A percentile compares a stretch with the other conserved stretches of the same genome.
Evolutionary conservation across 1,140 invertebrate species (phyloP).

Genomic region (Temnothorax nylanderi): DNA sequence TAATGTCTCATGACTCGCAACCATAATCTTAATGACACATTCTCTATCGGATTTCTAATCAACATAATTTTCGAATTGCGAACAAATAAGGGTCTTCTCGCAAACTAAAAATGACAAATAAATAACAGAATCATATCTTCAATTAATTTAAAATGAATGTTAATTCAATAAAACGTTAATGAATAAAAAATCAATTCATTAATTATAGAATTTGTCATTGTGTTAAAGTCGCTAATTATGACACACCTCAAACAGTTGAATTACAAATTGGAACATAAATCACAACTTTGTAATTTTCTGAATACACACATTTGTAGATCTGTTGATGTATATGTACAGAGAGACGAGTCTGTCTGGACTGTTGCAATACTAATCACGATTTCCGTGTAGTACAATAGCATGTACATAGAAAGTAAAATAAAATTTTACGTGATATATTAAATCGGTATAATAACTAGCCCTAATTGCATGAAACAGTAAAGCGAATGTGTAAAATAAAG

Average conservation of each 20-base stretch:
- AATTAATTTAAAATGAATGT: not conserved
- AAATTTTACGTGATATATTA: not conserved
- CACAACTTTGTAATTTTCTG: not conserved
- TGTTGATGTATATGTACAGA: not conserved
- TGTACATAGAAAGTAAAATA: not conserved
- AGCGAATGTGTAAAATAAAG: conserved; percentile 1
- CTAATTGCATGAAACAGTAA: conserved; percentile 36
- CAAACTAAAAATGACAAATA: not conserved
- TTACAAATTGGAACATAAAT: conserved; percentile 23
- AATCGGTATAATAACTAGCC: conserved; percentile 7
- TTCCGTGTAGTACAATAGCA: not conserved
- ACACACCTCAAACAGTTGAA: conserved; percentile 1
- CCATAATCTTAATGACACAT: not conserved
- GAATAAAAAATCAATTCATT: not conserved
- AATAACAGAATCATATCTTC: not conserved
- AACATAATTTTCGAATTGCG: not conserved
- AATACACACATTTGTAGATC: not conserved
- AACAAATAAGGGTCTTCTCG: not conserved
- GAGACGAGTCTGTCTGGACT: not conserved
- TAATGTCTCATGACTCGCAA: not conserved
- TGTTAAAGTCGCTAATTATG: not conserved
- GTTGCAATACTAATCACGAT: not conserved
- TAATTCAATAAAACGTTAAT: not conserved
- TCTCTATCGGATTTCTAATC: not conserved
- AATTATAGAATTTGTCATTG: not conserved